Evolutionary conservation across 2,888 invertebrate genomes (phyloP).

Genomic region (Gastrophysa polygoni): DNA sequence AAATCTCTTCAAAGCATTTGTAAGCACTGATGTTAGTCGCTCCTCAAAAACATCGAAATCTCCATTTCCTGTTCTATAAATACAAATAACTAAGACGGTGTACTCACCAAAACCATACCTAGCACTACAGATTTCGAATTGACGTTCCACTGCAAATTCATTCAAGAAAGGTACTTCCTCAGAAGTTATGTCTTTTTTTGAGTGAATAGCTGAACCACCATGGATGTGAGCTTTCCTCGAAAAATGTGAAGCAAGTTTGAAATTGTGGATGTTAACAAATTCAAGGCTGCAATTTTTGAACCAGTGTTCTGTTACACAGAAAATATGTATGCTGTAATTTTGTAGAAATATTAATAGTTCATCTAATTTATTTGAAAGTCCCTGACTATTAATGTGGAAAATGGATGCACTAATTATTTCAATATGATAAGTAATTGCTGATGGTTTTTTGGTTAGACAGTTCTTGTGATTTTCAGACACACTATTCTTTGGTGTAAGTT

Average conservation of each 20-base stretch:
- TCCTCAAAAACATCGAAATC: conserved; percentile 5
- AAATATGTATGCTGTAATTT: neutral
- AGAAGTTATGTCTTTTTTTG: conserved; percentile 4
- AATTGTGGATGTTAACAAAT: neutral
- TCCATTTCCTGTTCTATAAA: conserved; percentile 4
- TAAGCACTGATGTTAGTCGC: conserved; percentile 1
- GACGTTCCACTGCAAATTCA: conserved; percentile 3
- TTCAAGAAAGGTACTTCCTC: conserved; percentile 8
- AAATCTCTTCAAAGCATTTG: neutral
- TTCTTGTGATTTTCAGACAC: neutral
- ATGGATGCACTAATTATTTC: neutral
- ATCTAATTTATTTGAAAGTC: neutral
- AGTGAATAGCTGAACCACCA: neutral
- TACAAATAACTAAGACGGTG: conserved; percentile 1
- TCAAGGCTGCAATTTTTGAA: neutral
- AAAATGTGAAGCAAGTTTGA: conserved; percentile 4
- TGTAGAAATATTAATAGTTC: neutral
- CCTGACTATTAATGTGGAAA: neutral
- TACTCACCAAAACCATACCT: conserved; percentile 6
- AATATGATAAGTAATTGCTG: neutral
- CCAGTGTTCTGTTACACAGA: neutral
- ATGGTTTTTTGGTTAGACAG: neutral
- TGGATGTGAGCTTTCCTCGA: conserved; percentile 3
- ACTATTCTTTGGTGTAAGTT: neutral
- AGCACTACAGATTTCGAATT: conserved; percentile 6